Evolutionary conservation across 2,113 vertebrate genomes (phyloP), one percentile per base, ranked within the genome.

Genomic region (Aplodontia rufa): DNA sequence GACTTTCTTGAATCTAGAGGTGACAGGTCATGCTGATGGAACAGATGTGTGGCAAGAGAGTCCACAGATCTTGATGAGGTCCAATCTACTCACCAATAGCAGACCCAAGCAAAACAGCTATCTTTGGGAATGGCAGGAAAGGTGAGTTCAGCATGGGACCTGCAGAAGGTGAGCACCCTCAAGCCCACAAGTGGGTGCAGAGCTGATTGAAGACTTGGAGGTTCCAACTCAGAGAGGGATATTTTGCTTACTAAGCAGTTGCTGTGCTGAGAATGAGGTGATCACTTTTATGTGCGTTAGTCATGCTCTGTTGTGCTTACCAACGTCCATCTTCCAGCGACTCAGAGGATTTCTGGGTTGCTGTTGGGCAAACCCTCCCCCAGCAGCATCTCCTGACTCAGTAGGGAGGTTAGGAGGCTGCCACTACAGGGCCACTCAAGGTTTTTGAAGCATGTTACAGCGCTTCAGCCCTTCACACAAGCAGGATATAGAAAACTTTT

Each of bases 221-320:
- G 32, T 24, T 69, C 30, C 42, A 37, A 19, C 3, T 40, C 14
- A 0, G 2, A 10, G 47, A 32, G 17, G 14, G n/a, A 90, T n/a
- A 49, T n/a, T 55, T 42, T 69, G 87, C 90, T 87, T 37, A 12
- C n/a, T 22, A 6, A 8, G 3, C 16, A 35, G 42, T 72, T 91
- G 49, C 16, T 47, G 60, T 51, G n/a, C 10, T 51, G 45, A 75
- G 82, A 51, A 87, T 24, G 55, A 84, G n/a, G 40, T 28, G 90
- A 47, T 55, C 30, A 28, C 37, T 93, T 94, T 96, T 93, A 76
- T 62, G 49, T 68, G 83, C 28, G 2, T 97, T 47, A 92, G 81
- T 96, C 96, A 96, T 37, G 24, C 85, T 75, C 71, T 80, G 40
- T 72, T 80, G 58, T 60, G 79, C 80, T 96, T 26, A 19, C 87